Evolutionary conservation across 2,797 vertebrate species (phyloP).

Genomic region (Echeneis naucrates): DNA sequence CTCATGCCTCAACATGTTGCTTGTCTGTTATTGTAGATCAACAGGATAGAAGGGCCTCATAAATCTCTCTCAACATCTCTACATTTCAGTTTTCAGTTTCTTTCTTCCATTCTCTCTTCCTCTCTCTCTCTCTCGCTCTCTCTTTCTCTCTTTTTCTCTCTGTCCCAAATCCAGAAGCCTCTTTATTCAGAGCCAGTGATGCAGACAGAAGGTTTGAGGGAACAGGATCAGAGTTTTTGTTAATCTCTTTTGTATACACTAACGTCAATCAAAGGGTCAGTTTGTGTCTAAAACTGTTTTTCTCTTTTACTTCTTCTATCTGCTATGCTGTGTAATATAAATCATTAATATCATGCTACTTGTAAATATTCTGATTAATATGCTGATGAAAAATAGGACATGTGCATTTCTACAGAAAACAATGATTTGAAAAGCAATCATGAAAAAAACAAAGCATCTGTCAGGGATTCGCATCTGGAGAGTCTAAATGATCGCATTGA

Average conservation of each 20-base stretch:
- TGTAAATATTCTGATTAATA: too few relatives aligned
- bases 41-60: slow-evolving; percentile 23
- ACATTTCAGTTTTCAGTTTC: slow-evolving; percentile 12
- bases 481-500: not conserved
- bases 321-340: too few relatives aligned
- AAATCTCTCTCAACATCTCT: slow-evolving; percentile 22
- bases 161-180: slow-evolving; percentile 13
- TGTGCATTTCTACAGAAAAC: too few relatives aligned
- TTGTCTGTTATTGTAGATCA: slow-evolving; percentile 39
- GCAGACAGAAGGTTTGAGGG: slow-evolving; percentile 42
- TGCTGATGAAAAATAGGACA: too few relatives aligned
- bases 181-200: slow-evolving; percentile 47
- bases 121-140: not conserved
- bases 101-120: not conserved
- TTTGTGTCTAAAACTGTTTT: not conserved
- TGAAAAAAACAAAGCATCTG: too few relatives aligned
- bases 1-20: slow-evolving; percentile 57
- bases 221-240: not conserved
- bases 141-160: not conserved
- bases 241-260: too few relatives aligned
- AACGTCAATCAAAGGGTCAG: too few relatives aligned
- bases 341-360: too few relatives aligned
- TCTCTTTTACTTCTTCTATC: slow-evolving; percentile 1
- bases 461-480: too few relatives aligned
- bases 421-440: too few relatives aligned